A percentile compares a stretch with the other conserved stretches of the same genome.
phyloP scores from a whole-genome alignment of 2,113 vertebrate species.

The Nycticryphes semicollaris region DNA sequence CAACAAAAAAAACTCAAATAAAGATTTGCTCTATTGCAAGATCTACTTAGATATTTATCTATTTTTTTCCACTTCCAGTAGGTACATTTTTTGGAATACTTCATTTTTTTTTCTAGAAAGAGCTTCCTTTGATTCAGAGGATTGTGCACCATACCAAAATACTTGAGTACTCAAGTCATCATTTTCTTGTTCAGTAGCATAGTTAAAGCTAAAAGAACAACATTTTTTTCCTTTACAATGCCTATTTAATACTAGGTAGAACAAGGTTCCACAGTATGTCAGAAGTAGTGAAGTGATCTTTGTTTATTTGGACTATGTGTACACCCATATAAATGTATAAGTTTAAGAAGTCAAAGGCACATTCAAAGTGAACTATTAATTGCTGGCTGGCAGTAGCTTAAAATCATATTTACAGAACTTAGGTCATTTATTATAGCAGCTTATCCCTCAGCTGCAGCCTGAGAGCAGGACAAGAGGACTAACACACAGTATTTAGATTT shows the following conservation, averaged over 20 bases:
- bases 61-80: neutral
- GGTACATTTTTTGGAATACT: neutral
- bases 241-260: neutral
- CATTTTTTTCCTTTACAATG: neutral
- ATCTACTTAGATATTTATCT: neutral
- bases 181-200: neutral
- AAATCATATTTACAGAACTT: neutral
- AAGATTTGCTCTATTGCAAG: neutral
- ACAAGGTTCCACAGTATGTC: neutral
- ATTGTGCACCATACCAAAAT: neutral
- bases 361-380: neutral
- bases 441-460: neutral
- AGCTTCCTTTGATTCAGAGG: neutral
- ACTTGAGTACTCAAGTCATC: neutral
- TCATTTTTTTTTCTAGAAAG: neutral
- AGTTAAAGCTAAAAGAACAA: neutral
- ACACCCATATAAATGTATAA: neutral
- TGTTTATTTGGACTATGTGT: neutral
- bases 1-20: accelerated
- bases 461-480: neutral
- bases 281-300: neutral
- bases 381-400: neutral
- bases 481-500: neutral
- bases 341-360: neutral
- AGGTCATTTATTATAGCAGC: neutral